phyloP scores from a whole-genome alignment of 2,113 vertebrate genomes.

The Solea solea region DNA sequence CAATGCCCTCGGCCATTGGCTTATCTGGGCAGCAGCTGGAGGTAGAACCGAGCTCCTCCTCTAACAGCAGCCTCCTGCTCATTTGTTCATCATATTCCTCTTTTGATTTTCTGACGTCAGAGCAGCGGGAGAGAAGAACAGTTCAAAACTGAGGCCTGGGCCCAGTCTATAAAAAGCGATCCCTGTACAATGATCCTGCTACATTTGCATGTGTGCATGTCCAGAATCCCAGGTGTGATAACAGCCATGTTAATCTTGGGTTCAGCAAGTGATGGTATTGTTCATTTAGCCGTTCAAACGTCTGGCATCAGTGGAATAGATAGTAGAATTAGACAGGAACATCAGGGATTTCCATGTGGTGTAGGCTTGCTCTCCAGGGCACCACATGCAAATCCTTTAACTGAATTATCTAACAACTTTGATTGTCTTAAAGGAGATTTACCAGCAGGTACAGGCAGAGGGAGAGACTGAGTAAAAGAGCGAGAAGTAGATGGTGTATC shows the following conservation, averaged over 20 bases:
- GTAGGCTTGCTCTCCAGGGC: slow-evolving; percentile 1
- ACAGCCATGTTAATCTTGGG: slow-evolving; percentile 1
- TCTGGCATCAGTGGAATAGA: slow-evolving; percentile 1
- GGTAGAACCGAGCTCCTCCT: slow-evolving; percentile 68
- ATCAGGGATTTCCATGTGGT: slow-evolving; percentile 10
- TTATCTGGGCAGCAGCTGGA: slow-evolving; percentile 67
- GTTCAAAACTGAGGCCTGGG: no score
- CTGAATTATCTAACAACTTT: slow-evolving; percentile 54
- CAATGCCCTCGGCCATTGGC: slow-evolving; percentile 29
- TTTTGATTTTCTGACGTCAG: slow-evolving; percentile 87
- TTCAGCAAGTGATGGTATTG: slow-evolving; percentile 15
- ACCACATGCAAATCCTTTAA: slow-evolving; percentile 63
- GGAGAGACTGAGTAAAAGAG: background rate
- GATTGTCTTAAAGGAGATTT: slow-evolving; percentile 42
- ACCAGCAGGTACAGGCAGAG: background rate
- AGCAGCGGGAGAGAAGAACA: slow-evolving; percentile 28
- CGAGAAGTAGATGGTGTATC: background rate
- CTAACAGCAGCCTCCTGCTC: slow-evolving; percentile 59
- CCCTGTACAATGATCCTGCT: background rate
- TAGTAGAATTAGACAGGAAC: slow-evolving; percentile 10
- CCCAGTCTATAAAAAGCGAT: no score
- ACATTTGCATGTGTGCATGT: background rate
- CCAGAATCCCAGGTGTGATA: slow-evolving; percentile 13
- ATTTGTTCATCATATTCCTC: slow-evolving; percentile 92
- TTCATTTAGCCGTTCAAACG: background rate